Evolutionary conservation across 53 echinoderm and acorn worm genomes (phyloP).

Genomic region (Actinopyga echinites): DNA sequence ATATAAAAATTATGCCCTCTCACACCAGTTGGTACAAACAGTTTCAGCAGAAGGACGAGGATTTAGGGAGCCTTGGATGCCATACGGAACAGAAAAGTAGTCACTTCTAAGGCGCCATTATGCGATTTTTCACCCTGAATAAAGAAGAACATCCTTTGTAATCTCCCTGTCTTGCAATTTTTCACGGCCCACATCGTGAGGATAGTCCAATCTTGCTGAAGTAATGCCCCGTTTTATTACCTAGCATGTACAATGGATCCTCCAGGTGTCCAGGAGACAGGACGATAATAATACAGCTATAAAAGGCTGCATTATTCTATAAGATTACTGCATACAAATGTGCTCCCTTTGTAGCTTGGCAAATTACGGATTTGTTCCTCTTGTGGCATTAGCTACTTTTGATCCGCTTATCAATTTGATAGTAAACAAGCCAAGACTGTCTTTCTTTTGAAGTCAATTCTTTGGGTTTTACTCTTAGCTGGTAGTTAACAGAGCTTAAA

Average conservation of each 20-base stretch:
- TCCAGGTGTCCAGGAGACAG: slow-evolving; percentile 24
- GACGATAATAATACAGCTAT: not conserved
- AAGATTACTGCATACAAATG: slow-evolving; percentile 31
- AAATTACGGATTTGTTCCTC: slow-evolving; percentile 19
- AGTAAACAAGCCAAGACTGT: slow-evolving; percentile 6
- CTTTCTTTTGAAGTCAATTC: not conserved
- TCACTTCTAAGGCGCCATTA: no score
- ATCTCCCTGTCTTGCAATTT: slow-evolving; percentile 1
- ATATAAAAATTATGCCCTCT: not conserved
- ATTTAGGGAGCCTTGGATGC: no score
- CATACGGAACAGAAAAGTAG: no score
- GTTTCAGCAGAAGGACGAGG: no score
- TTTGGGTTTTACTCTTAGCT: slow-evolving; percentile 16
- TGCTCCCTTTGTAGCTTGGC: slow-evolving; percentile 3
- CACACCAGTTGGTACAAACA: no score
- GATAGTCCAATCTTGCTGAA: not conserved
- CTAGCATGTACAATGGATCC: slow-evolving; percentile 6
- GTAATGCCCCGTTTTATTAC: slow-evolving; percentile 21
- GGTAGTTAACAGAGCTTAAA: slow-evolving; percentile 28
- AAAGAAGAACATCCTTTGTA: not conserved
- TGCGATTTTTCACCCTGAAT: not conserved
- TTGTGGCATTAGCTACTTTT: slow-evolving; percentile 15
- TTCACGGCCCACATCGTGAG: not conserved
- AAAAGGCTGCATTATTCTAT: slow-evolving; percentile 18
- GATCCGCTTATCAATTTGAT: slow-evolving; percentile 35